These are phyloP conservation scores for Lomographa bimaculata DNA, from an alignment of 2,888 invertebrate genomes.

Conservation along the genomic window DNA sequence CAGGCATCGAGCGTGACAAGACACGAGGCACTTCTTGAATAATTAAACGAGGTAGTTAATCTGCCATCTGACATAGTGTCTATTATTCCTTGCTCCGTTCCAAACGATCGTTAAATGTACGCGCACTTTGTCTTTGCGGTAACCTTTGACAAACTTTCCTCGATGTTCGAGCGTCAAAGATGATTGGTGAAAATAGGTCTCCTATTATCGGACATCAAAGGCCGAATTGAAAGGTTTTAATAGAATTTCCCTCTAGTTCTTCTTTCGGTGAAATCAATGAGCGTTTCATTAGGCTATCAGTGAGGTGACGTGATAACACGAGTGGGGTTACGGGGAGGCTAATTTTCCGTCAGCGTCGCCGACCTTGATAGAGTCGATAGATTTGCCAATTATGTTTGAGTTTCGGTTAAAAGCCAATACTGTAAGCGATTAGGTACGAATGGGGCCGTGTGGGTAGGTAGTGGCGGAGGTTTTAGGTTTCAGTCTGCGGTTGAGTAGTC, in stretches of 20 bases:
- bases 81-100: constrained; percentile 11
- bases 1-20: constrained; percentile 12
- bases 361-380: constrained; percentile 26
- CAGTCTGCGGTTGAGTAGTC: constrained; percentile 67
- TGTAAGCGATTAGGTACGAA: constrained; percentile 41
- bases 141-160: constrained; percentile 2
- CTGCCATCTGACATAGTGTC: constrained; percentile 4
- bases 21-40: constrained; percentile 18
- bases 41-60: constrained; percentile 22
- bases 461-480: constrained; percentile 55
- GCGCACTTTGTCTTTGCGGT: not conserved
- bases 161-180: not conserved
- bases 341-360: constrained; percentile 15
- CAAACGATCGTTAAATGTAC: not conserved
- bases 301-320: constrained; percentile 16
- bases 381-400: constrained; percentile 28
- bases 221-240: constrained; percentile 3
- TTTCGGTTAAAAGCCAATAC: constrained; percentile 34
- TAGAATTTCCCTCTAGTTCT: constrained; percentile 2
- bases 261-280: constrained; percentile 15
- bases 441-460: constrained; percentile 45
- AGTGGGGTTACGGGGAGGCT: constrained; percentile 13
- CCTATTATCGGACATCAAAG: constrained; percentile 1
- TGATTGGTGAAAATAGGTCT: not conserved
- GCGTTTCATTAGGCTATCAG: constrained; percentile 10